Base-by-base conservation (phyloP, 2,797 vertebrate species). In the Tauraco hartlaubi region DNA sequence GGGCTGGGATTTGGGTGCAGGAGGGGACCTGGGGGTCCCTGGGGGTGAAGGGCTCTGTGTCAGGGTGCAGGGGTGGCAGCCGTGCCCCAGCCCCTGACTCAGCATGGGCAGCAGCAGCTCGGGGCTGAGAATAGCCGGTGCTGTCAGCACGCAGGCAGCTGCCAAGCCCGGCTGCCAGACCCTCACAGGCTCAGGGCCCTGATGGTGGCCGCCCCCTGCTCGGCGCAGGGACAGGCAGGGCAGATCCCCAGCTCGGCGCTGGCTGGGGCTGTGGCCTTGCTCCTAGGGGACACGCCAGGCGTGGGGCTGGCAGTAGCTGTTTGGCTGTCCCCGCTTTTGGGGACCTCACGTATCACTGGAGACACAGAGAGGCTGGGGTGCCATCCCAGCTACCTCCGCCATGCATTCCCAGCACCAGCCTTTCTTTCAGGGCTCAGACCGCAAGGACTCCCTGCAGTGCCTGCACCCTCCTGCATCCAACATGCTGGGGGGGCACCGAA, bases 21-120 rank as follows among this genome's bases (percentile, higher is more conserved):
- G 15, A 80, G 26, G 56, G 7, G 37, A 43, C 16, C 7, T 3
- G 3, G 31, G 56, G 26, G 41, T 80, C 41, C 12, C 26, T 26
- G 41, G 31, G 41, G 31, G 12, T 1, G 2, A 46, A 56, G 37
- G 7, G n/a, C 49, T 78, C 29, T 51, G n/a, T 55, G 33, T 11
- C 4, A 23, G 48, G 37, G 55, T 2, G 4, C 35, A 63, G 61
- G 73, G 66, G 35, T 75, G 76, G 68, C 79, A 79, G 85, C 58
- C 1, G 7, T 67, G 52, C 22, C 89, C 84, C 63, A 41, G 93
- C 37, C 82, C 85, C 95, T 96, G 96, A 96, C 93, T 96, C 96
- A 97, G 96, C 95, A 92, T 35, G 22, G 62, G 46, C 78, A 71
- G 54, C 0, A 0, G 48, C 0, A 1, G 21, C 2, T 23, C 5